Evolutionary conservation across 1,140 invertebrate genomes (phyloP).

Genomic region (Drosophila kanapiae): DNA sequence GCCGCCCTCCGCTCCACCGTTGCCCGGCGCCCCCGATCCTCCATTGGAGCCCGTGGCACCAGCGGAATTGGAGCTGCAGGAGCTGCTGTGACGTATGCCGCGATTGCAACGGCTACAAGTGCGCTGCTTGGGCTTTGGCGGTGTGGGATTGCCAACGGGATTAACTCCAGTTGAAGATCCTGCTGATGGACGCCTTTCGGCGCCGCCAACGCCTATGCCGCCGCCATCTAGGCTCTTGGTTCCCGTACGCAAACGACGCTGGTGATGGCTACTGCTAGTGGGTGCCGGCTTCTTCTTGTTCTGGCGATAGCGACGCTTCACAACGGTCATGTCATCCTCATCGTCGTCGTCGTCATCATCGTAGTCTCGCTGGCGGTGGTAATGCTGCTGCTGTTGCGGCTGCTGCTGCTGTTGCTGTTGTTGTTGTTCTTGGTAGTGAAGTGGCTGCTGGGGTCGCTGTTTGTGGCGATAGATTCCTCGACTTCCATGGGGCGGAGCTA

Average conservation of each 20-base stretch:
- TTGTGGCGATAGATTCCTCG: constrained; percentile 44
- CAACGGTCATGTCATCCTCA: constrained; percentile 67
- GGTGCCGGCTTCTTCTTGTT: constrained; percentile 76
- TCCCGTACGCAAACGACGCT: constrained; percentile 71
- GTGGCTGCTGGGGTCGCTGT: constrained; percentile 34
- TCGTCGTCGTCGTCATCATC: constrained; percentile 78
- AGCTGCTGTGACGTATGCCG: constrained; percentile 86
- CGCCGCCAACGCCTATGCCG: constrained; percentile 16
- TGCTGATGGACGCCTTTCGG: constrained; percentile 43
- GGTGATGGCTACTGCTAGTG: constrained; percentile 63
- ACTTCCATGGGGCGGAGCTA: constrained; percentile 46
- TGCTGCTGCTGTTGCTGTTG: constrained; percentile 23
- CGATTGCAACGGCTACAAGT: constrained; percentile 81
- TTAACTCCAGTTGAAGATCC: constrained; percentile 19
- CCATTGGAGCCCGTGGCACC: constrained; percentile 86
- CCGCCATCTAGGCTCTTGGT: constrained; percentile 76
- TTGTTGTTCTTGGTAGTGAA: constrained; percentile 32
- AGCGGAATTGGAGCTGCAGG: constrained; percentile 88
- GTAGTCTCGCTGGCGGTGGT: constrained; percentile 51
- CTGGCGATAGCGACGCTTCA: constrained; percentile 81
- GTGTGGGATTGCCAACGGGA: constrained; percentile 23
- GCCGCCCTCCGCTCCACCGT: constrained; percentile 76
- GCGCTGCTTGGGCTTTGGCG: constrained; percentile 58
- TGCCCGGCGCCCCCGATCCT: constrained; percentile 88
- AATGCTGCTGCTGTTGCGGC: constrained; percentile 30